These are phyloP conservation scores for Heliornis fulica DNA, from an alignment of 2,113 vertebrate genomes.

Conservation along the genomic window DNA sequence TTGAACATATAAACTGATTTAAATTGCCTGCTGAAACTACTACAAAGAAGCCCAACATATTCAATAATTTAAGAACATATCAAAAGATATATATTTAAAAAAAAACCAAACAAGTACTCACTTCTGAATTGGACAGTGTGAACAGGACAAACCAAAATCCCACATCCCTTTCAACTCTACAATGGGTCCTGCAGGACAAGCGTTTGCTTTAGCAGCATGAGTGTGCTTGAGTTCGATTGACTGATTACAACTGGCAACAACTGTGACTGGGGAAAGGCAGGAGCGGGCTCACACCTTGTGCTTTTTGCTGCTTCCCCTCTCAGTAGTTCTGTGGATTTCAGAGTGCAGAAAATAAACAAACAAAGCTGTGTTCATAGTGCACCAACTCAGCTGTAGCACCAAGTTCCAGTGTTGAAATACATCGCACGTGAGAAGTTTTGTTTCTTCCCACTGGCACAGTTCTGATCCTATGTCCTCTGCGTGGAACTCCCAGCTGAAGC, in stretches of 20 bases:
- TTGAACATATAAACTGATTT: neutral
- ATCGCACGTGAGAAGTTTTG: neutral
- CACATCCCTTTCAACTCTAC: neutral
- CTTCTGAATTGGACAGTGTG: neutral
- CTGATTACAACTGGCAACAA: conserved; percentile 36
- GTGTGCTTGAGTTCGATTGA: neutral
- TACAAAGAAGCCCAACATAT: neutral
- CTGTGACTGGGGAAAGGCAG: neutral
- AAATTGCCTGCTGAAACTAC: neutral
- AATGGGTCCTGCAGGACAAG: neutral
- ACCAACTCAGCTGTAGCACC: neutral
- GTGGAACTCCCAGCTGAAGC: neutral
- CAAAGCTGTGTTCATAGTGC: neutral
- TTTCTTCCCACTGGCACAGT: no score
- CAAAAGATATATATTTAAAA: neutral
- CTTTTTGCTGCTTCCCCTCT: neutral
- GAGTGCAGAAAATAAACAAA: no score
- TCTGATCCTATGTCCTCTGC: neutral
- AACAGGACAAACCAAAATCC: neutral
- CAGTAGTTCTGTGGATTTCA: neutral
- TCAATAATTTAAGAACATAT: neutral
- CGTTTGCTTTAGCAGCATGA: neutral
- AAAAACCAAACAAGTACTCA: neutral
- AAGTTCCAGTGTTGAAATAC: neutral
- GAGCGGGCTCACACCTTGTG: neutral